Conservation (phyloP, 2,888 invertebrate species). For the Yponomeuta cagnagella region DNA sequence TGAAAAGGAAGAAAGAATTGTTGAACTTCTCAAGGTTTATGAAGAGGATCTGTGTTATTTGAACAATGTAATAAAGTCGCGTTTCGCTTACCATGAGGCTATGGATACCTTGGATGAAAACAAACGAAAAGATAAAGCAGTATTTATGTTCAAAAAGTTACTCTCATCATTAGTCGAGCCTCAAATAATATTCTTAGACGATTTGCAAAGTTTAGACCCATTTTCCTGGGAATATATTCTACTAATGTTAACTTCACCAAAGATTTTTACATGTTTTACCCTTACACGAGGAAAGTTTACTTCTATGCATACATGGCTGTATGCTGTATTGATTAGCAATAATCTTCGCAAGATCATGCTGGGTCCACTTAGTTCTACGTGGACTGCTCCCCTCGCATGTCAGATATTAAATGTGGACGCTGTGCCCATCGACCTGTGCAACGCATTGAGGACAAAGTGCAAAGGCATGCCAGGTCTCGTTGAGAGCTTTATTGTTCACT, state of each 20-base stretch:
- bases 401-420: constrained; percentile 77
- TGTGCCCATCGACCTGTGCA: constrained; percentile 69
- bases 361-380: constrained; percentile 46
- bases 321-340: constrained; percentile 52
- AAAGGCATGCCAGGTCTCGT: constrained; percentile 70
- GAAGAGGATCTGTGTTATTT: constrained; percentile 70
- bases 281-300: constrained; percentile 57
- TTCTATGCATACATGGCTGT: constrained; percentile 54
- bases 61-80: constrained; percentile 68
- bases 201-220: constrained; percentile 66
- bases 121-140: constrained; percentile 51
- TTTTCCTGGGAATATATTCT: constrained; percentile 61
- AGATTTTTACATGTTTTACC: constrained; percentile 51
- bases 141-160: constrained; percentile 51
- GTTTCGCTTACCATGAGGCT: constrained; percentile 65
- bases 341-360: constrained; percentile 60
- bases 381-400: constrained; percentile 73
- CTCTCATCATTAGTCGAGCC: constrained; percentile 42
- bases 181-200: constrained; percentile 62
- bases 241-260: constrained; percentile 44
- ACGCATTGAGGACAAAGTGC: constrained; percentile 59
- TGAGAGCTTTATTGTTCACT: constrained; percentile 66
- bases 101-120: constrained; percentile 49
- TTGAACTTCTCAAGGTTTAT: constrained; percentile 42
- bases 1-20: constrained; percentile 58